Conservation (phyloP, 2,113 vertebrate genomes). For the Bostrychus sinensis region DNA sequence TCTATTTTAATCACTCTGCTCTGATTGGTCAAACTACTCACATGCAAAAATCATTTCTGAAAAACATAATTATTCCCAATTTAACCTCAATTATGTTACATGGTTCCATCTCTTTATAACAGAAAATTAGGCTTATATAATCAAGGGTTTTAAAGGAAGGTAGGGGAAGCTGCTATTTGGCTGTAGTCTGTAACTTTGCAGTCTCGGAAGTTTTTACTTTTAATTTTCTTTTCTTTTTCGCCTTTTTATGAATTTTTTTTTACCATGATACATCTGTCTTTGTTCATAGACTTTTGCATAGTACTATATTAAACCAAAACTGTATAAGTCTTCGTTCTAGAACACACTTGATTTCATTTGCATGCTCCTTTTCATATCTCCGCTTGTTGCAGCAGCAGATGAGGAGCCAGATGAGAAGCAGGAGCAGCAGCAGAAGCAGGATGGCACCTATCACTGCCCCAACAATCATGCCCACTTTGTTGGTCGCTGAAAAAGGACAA, state of each 20-base stretch:
- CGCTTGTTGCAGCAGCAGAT: slow-evolving; percentile 83
- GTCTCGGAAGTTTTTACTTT: no score
- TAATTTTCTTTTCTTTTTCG: no score
- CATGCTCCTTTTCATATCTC: slow-evolving; percentile 79
- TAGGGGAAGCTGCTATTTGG: no score
- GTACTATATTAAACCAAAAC: no score
- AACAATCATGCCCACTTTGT: slow-evolving; percentile 79
- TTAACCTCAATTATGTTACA: background rate
- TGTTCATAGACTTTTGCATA: no score
- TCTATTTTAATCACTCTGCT: background rate
- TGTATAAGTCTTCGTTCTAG: background rate
- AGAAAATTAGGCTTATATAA: no score
- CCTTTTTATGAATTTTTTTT: no score
- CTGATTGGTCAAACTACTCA: no score
- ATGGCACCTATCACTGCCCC: slow-evolving; percentile 84
- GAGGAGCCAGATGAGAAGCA: slow-evolving; percentile 86
- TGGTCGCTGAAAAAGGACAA: slow-evolving; percentile 55
- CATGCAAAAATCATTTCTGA: background rate
- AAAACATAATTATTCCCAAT: background rate
- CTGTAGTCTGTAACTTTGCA: no score
- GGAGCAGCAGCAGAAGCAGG: slow-evolving; percentile 81
- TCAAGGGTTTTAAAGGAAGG: background rate
- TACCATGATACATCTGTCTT: no score
- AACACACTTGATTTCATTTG: slow-evolving; percentile 85
- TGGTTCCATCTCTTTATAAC: background rate